Evolutionary conservation across 2,888 invertebrate genomes (phyloP).

Genomic region (Diabrotica balteata): DNA sequence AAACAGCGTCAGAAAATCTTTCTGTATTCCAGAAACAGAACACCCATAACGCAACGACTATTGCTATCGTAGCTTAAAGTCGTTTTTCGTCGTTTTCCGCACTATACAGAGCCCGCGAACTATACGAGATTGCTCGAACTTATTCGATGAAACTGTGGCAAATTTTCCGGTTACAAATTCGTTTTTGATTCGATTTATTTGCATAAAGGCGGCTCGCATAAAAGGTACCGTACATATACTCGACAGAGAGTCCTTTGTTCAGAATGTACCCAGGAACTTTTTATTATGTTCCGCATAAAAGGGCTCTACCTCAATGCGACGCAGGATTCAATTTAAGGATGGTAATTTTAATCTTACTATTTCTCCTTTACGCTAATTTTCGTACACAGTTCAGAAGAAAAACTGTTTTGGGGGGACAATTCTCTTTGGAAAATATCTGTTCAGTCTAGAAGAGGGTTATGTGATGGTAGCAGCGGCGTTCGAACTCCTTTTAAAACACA

Average conservation of each 20-base stretch:
- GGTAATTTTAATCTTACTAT: constrained; percentile 35
- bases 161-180: constrained; percentile 28
- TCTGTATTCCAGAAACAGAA: too few species aligned
- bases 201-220: constrained; percentile 27
- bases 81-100: not conserved
- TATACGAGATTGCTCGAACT: constrained; percentile 17
- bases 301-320: constrained; percentile 29
- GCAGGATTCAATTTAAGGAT: constrained; percentile 34
- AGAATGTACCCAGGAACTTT: constrained; percentile 32
- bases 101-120: constrained; percentile 12
- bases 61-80: not conserved
- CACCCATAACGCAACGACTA: too few species aligned
- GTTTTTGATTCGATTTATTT: constrained; percentile 30
- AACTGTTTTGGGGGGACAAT: constrained; percentile 19
- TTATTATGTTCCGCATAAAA: constrained; percentile 33
- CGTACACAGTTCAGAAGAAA: constrained; percentile 26
- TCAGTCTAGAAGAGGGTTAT: constrained; percentile 3
- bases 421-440: constrained; percentile 6
- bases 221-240: constrained; percentile 28
- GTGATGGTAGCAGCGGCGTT: constrained; percentile 1
- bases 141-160: constrained; percentile 22
- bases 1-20: too few species aligned
- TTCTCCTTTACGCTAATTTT: constrained; percentile 34
- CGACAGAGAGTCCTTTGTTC: constrained; percentile 24
- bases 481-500: not conserved